Base-by-base conservation (phyloP, 2,797 vertebrate genomes). In the Rallus crepitans region DNA sequence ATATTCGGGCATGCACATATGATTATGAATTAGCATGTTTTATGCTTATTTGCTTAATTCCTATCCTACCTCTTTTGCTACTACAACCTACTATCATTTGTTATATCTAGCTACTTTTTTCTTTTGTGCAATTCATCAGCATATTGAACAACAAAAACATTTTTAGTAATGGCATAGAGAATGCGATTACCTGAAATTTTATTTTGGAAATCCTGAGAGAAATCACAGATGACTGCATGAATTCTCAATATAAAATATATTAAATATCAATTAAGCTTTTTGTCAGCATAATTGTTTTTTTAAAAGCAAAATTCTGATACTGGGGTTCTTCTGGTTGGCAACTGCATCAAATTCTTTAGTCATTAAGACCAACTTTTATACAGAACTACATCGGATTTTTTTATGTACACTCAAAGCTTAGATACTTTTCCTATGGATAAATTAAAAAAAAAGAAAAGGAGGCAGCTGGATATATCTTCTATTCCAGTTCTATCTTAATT, bases 41-140 rank as follows among this genome's bases (percentile, higher is more conserved):
- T 76, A 11, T 45, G 3, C 7, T 79, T 59, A 48, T 71, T 76
- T 87, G 6, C 6, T 55, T 55, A 60, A 27, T 68, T 71, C n/a
- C 6, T 50, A 35, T 23, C 7, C 5, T 6, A 85, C 0, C 2
- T 55, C 4, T 66, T 78, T 52, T 45, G 39, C 24, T 50, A 5
- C 12, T 65, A 8, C 15, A 1, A 1, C 0, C 1, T 31, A 42
- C 35, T 9, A 21, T 52, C 1, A 31, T 71, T 77, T 64, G 15
- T 56, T 68, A 33, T 15, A 9, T 48, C 31, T 25, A n/a, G 25
- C 14, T 55, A 18, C 7, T 12, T 60, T 50, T 59, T 82, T 40
- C 13, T 47, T 70, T 65, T 47, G 20, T 59, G n/a, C 16, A 11
- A 37, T 69, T 83, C 30, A 27, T 68, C 48, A 50, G 5, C 16